These are phyloP conservation scores for Microcebus tavaratra DNA, from an alignment of 2,113 vertebrate genomes.

Conservation along the genomic window DNA sequence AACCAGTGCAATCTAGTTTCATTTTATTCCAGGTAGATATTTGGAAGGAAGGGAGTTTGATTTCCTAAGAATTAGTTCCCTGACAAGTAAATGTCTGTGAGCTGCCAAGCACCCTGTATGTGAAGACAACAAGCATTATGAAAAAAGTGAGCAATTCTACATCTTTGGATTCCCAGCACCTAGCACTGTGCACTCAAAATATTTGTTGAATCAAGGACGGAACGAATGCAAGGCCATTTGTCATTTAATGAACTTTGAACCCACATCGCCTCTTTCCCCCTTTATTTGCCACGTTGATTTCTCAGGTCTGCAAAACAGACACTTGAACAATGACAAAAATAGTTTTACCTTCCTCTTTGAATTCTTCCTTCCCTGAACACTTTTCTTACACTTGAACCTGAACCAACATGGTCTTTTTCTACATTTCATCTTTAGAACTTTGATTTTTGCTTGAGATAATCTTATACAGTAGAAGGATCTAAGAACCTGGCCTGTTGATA, in stretches of 20 bases:
- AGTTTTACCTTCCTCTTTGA: neutral
- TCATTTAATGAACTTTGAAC: neutral
- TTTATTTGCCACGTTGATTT: neutral
- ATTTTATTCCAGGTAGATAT: slow-evolving; percentile 45
- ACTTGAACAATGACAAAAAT: neutral
- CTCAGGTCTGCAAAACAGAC: neutral
- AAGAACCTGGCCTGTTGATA: neutral
- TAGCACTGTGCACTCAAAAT: neutral
- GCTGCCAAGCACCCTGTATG: neutral
- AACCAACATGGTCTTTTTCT: neutral
- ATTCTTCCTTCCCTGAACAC: neutral
- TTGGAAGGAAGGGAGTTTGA: slow-evolving; percentile 8
- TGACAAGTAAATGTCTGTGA: neutral
- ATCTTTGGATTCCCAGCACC: neutral
- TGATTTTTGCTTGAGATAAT: neutral
- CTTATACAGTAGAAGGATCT: neutral
- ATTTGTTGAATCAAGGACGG: neutral
- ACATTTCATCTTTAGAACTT: neutral
- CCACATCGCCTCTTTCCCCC: neutral
- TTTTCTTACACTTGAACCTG: neutral
- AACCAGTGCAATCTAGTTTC: slow-evolving; percentile 15
- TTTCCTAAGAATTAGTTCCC: slow-evolving; percentile 52
- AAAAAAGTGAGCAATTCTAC: neutral
- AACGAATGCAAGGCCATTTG: neutral
- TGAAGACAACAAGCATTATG: neutral